These are phyloP conservation scores for Lasioglossum malachurum DNA, from an alignment of 2,888 invertebrate genomes.

Conservation along the genomic window DNA sequence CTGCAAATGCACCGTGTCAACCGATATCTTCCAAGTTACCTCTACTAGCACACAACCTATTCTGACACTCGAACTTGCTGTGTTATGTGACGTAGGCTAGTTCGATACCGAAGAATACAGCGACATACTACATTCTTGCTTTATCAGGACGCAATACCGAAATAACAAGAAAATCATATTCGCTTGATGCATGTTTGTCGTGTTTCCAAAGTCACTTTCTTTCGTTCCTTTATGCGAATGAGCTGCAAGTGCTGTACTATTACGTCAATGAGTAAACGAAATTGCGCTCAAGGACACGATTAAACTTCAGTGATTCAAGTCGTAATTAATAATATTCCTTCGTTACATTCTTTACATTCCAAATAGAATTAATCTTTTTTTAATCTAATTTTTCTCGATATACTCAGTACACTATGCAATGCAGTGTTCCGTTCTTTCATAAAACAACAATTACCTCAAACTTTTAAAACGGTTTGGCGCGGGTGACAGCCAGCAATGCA, in stretches of 20 bases:
- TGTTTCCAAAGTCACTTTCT: not conserved
- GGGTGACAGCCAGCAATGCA: constrained; percentile 47
- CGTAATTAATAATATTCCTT: not conserved
- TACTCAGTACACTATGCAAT: not conserved
- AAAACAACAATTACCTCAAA: constrained; percentile 67
- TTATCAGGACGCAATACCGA: not conserved
- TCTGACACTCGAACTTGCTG: not conserved
- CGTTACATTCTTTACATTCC: not conserved
- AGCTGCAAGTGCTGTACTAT: not conserved
- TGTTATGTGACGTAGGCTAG: not conserved
- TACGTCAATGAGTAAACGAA: not conserved
- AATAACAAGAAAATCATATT: not conserved
- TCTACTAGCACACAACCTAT: not conserved
- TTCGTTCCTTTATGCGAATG: not conserved
- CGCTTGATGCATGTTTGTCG: not conserved
- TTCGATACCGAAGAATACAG: too few species aligned
- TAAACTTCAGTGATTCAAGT: not conserved
- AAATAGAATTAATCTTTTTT: not conserved
- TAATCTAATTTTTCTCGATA: not conserved
- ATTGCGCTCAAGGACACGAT: not conserved
- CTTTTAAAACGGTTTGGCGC: constrained; percentile 57
- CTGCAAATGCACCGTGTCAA: not conserved
- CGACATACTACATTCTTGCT: not conserved
- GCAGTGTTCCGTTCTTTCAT: constrained; percentile 17
- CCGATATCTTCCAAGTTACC: not conserved